Conservation (phyloP, 2,888 invertebrate genomes). For the Pyrrhosoma nymphula region DNA sequence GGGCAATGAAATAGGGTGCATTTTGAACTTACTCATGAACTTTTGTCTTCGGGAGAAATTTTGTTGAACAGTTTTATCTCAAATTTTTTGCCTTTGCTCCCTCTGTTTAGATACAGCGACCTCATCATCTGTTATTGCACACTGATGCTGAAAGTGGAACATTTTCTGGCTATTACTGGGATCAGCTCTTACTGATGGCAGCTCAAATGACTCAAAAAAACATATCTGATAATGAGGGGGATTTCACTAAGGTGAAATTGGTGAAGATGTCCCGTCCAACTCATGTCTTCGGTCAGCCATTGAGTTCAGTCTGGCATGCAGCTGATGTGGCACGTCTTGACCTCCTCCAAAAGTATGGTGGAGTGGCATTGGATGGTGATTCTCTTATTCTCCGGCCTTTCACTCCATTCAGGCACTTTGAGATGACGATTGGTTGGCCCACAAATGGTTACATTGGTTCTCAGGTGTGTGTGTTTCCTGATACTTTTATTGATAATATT, state of each 20-base stretch:
- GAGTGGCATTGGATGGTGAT: slow-evolving; percentile 77
- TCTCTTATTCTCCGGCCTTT: slow-evolving; percentile 75
- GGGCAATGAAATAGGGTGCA: too few relatives aligned
- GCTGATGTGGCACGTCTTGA: slow-evolving; percentile 76
- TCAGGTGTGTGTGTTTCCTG: slow-evolving; percentile 72
- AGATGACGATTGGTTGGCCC: slow-evolving; percentile 76
- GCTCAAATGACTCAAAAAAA: neutral
- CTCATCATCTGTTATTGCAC: slow-evolving; percentile 75
- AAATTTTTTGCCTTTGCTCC: neutral
- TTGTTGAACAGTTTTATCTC: too few relatives aligned
- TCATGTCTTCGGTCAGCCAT: slow-evolving; percentile 76
- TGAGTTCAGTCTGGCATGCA: slow-evolving; percentile 76
- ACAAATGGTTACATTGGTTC: slow-evolving; percentile 75
- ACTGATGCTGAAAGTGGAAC: slow-evolving; percentile 72
- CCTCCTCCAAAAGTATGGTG: slow-evolving; percentile 75
- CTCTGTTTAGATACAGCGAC: slow-evolving; percentile 73
- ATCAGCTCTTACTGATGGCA: slow-evolving; percentile 36
- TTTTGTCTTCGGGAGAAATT: too few relatives aligned
- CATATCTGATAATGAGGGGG: neutral
- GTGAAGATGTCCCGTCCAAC: slow-evolving; percentile 73
- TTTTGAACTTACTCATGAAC: too few relatives aligned
- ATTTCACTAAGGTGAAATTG: slow-evolving; percentile 8
- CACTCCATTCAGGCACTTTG: slow-evolving; percentile 75
- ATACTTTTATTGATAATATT: neutral
- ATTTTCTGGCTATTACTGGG: slow-evolving; percentile 73